Evolutionary conservation across 2,888 invertebrate species (phyloP).

Genomic region (Ischnura elegans): DNA sequence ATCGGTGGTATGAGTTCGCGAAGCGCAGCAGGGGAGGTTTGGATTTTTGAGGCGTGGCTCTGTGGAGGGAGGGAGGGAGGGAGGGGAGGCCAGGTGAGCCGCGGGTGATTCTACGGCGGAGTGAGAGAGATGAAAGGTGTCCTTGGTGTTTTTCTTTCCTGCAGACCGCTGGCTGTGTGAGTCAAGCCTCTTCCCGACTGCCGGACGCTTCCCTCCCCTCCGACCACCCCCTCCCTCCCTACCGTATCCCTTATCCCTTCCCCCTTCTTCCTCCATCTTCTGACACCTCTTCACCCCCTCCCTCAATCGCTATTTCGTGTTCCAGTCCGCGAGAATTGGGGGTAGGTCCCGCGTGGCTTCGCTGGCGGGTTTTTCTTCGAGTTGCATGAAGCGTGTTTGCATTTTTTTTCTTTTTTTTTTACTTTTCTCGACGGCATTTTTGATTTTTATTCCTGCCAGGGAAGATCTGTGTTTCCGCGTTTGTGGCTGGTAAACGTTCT

Average conservation of each 20-base stretch:
- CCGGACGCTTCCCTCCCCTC: conserved; percentile 17
- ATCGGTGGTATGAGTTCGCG: too few species aligned
- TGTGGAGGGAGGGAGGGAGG: neutral
- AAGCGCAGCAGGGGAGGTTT: neutral
- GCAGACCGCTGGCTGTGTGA: conserved; percentile 18
- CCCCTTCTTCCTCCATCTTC: neutral
- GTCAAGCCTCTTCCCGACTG: conserved; percentile 50
- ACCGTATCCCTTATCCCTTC: neutral
- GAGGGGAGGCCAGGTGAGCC: neutral
- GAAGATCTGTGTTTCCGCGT: too few species aligned
- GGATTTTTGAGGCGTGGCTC: neutral
- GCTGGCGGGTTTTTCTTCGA: conserved; percentile 51
- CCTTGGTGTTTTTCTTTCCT: neutral
- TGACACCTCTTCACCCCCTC: neutral
- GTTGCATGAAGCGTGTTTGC: neutral
- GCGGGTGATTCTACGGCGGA: neutral
- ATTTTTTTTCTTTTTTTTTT: neutral
- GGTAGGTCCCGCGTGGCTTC: neutral
- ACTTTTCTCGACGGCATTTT: neutral
- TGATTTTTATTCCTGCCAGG: too few species aligned
- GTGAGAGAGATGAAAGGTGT: conserved; percentile 42
- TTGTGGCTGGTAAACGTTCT: too few species aligned
- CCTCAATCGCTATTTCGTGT: conserved; percentile 49
- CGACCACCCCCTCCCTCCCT: neutral
- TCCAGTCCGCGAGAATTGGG: conserved; percentile 32